Conservation (phyloP, 2,797 vertebrate species). For the Falco novaeseelandiae region DNA sequence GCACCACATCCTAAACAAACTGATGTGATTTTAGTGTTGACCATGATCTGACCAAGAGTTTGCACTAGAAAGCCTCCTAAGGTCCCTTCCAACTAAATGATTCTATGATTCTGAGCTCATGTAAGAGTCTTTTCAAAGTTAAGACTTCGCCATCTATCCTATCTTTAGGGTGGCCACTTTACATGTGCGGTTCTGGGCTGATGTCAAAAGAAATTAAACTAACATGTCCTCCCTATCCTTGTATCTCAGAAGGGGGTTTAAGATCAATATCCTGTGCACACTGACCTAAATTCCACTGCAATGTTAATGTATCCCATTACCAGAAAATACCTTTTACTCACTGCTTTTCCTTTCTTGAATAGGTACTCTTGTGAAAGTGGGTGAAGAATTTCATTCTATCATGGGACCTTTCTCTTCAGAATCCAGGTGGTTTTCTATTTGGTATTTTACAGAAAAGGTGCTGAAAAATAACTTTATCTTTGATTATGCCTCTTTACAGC, state of each 20-base stretch:
- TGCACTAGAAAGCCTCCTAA: background rate
- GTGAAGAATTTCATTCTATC: background rate
- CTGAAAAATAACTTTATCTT: background rate
- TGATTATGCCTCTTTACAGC: background rate
- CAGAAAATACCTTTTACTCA: background rate
- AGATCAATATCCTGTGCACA: background rate
- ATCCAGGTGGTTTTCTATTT: background rate
- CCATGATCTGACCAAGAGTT: background rate
- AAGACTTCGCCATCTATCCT: background rate
- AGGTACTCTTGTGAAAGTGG: background rate
- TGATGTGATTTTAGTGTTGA: background rate
- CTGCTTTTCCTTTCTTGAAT: background rate
- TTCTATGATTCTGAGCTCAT: background rate
- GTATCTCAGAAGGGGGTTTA: background rate
- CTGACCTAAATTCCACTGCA: constrained; percentile 2
- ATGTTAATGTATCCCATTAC: background rate
- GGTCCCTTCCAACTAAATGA: background rate
- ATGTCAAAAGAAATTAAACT: background rate
- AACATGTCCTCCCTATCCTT: background rate
- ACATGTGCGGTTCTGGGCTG: background rate
- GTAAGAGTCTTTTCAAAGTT: background rate
- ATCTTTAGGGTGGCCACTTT: background rate
- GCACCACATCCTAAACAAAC: background rate
- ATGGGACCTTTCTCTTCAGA: background rate
- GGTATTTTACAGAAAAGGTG: background rate